A percentile compares a stretch with the other conserved stretches of the same genome.
Evolutionary conservation across 2,797 vertebrate species (phyloP).

Genomic region (Gadopsis bispinosus): DNA sequence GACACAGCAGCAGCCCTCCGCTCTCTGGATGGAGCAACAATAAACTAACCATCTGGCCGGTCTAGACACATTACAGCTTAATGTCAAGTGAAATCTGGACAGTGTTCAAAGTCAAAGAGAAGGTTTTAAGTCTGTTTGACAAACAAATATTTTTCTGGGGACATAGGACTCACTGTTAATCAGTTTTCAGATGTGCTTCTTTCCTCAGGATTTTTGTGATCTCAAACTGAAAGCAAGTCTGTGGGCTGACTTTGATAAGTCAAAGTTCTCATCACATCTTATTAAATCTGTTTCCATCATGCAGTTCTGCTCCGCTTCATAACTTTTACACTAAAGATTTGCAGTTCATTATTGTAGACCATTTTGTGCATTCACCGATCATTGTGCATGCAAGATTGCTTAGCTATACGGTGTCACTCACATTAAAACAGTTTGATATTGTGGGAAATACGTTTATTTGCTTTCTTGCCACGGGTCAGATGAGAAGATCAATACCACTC

Average conservation of each 20-base stretch:
- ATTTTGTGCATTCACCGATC: background rate
- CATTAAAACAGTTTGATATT: slow-evolving; percentile 8
- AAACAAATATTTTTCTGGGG: slow-evolving; percentile 18
- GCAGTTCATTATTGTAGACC: background rate
- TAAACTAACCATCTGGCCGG: slow-evolving; percentile 72
- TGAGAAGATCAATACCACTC: background rate
- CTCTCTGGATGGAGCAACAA: slow-evolving; percentile 54
- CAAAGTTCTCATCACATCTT: slow-evolving; percentile 8
- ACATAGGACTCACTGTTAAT: slow-evolving; percentile 26
- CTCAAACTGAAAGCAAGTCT: slow-evolving; percentile 26
- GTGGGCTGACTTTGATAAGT: background rate
- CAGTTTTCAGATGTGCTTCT: background rate
- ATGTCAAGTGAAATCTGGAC: slow-evolving; percentile 52
- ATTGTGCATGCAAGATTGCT: background rate
- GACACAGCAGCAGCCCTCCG: slow-evolving; percentile 33
- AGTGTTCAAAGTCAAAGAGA: slow-evolving; percentile 35
- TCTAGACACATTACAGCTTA: slow-evolving; percentile 62
- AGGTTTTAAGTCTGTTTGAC: slow-evolving; percentile 16
- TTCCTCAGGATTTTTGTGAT: slow-evolving; percentile 8
- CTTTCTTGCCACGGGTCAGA: background rate
- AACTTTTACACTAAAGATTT: background rate
- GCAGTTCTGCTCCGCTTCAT: background rate
- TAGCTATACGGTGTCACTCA: background rate
- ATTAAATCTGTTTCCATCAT: slow-evolving; percentile 4
- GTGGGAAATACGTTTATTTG: background rate